These are phyloP conservation scores for Aleiodes alternator DNA, from an alignment of 2,888 invertebrate genomes.

Conservation along the genomic window DNA sequence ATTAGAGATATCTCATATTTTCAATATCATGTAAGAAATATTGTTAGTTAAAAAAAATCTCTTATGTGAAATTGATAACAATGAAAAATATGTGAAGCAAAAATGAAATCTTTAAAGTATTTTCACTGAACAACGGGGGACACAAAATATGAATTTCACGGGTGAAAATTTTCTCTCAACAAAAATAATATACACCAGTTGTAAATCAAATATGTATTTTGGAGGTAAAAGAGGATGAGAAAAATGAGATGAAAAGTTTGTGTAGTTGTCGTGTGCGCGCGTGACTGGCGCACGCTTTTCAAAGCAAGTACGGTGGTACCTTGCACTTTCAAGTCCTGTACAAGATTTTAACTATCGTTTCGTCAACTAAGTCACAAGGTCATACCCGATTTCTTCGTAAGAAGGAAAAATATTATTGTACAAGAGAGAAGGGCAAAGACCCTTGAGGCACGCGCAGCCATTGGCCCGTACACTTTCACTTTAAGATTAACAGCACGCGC, in stretches of 20 bases:
- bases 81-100: background rate
- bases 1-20: too few species aligned
- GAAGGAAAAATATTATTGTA: constrained; percentile 34
- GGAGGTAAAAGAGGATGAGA: constrained; percentile 41
- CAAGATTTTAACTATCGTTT: constrained; percentile 35
- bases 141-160: constrained; percentile 30
- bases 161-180: background rate
- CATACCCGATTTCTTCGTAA: constrained; percentile 36
- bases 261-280: constrained; percentile 16
- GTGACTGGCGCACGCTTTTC: constrained; percentile 42
- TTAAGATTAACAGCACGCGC: constrained; percentile 54
- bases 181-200: constrained; percentile 26
- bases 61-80: too few species aligned
- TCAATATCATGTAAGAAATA: too few species aligned
- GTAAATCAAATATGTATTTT: constrained; percentile 30
- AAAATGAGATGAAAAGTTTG: constrained; percentile 17
- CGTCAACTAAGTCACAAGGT: constrained; percentile 42
- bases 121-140: constrained; percentile 22
- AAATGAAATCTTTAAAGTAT: constrained; percentile 2
- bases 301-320: constrained; percentile 19
- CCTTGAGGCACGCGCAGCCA: constrained; percentile 47
- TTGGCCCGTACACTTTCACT: constrained; percentile 54
- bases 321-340: background rate
- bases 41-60: too few species aligned
- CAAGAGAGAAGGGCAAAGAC: background rate